Conservation (phyloP, 2,888 invertebrate genomes). For the Conchocele bisecta region DNA sequence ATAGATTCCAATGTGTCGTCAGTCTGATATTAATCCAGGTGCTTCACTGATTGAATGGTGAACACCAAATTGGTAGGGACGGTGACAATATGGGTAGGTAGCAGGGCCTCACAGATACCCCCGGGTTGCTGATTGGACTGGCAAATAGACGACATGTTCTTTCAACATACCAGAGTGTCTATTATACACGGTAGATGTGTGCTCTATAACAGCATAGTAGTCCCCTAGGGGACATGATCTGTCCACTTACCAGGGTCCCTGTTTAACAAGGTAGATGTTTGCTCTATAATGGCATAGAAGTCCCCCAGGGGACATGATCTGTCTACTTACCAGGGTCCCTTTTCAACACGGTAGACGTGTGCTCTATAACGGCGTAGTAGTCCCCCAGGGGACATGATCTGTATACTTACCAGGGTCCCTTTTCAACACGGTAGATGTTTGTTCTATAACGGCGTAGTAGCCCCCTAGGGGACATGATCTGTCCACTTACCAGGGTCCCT, state of each 20-base stretch:
- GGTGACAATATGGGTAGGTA: too few species aligned
- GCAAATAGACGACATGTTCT: too few species aligned
- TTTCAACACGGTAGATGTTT: slow-evolving; percentile 93
- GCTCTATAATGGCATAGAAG: slow-evolving; percentile 95
- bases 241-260: slow-evolving; percentile 89
- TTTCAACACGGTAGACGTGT: slow-evolving; percentile 93
- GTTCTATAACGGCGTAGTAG: slow-evolving; percentile 95
- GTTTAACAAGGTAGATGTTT: slow-evolving; percentile 93
- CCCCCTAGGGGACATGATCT: slow-evolving; percentile 91
- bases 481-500: slow-evolving; percentile 88
- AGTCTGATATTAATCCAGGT: too few species aligned
- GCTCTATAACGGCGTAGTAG: slow-evolving; percentile 95
- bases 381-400: slow-evolving; percentile 86
- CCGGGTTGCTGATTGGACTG: too few species aligned
- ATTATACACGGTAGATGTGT: too few species aligned
- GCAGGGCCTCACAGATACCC: too few species aligned
- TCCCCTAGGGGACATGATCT: neutral
- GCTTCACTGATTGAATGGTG: too few species aligned
- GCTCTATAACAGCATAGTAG: neutral
- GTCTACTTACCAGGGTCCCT: slow-evolving; percentile 89
- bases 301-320: slow-evolving; percentile 86
- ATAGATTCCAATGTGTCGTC: too few species aligned
- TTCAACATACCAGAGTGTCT: too few species aligned
- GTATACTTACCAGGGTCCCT: slow-evolving; percentile 89
- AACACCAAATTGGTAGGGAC: too few species aligned